A percentile compares a stretch with the other conserved stretches of the same genome.
Evolutionary conservation across 2,113 vertebrate species (phyloP).

Genomic region (Plecturocebus donacophilus): DNA sequence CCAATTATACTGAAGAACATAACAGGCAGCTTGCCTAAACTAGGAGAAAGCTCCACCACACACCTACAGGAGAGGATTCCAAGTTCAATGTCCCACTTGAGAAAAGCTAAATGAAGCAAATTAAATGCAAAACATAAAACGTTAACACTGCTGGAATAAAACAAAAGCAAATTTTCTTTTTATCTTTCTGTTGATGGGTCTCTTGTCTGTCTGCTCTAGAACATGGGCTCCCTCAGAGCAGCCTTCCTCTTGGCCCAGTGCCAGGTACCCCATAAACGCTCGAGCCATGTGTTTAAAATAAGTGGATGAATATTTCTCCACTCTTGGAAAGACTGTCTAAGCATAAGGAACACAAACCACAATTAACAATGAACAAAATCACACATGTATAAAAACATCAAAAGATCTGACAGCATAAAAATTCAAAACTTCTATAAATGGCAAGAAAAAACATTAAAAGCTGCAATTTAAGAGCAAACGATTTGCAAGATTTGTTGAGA

Average conservation of each 20-base stretch:
- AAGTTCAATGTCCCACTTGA: neutral
- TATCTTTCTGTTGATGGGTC: neutral
- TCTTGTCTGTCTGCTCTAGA: neutral
- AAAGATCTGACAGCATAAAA: neutral
- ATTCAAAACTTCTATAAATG: neutral
- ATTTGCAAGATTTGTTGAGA: neutral
- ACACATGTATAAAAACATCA: neutral
- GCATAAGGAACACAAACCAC: neutral
- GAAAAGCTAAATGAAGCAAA: neutral
- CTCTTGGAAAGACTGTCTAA: neutral
- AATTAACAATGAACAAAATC: neutral
- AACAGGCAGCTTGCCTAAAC: too few relatives aligned
- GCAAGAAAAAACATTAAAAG: neutral
- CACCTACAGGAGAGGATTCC: neutral
- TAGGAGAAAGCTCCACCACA: rapidly evolving
- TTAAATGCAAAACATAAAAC: neutral
- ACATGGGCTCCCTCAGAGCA: too few relatives aligned
- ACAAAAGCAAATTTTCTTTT: neutral
- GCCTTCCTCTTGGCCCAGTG: too few relatives aligned
- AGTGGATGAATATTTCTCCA: neutral
- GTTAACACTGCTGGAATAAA: neutral
- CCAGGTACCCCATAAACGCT: neutral
- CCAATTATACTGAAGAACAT: neutral
- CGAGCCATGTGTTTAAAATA: neutral
- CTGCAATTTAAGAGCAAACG: neutral